phyloP scores from a whole-genome alignment of 2,888 invertebrate genomes.

The Nymphalis c-album region DNA sequence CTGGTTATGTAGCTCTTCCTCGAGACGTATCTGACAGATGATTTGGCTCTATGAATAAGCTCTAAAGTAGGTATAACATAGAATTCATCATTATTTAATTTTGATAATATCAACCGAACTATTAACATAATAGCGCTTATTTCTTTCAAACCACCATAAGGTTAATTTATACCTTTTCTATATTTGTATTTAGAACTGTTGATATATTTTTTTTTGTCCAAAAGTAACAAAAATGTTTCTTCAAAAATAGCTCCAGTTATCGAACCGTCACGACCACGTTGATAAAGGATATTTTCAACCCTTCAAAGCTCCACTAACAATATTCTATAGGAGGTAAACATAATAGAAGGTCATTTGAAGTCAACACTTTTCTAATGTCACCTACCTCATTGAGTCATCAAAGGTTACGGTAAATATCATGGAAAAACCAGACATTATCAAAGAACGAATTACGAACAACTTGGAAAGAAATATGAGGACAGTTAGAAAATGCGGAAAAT shows the following conservation, averaged over 20 bases:
- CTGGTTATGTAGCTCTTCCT: not conserved
- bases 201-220: no score
- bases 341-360: constrained; percentile 26
- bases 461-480: not conserved
- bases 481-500: not conserved
- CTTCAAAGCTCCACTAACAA: not conserved
- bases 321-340: constrained; percentile 9
- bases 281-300: not conserved
- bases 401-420: constrained; percentile 30
- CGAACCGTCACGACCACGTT: no score
- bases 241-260: no score
- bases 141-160: no score
- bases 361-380: constrained; percentile 22
- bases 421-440: constrained; percentile 16
- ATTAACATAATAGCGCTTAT: no score
- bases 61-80: no score
- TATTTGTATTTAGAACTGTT: no score
- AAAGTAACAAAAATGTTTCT: no score
- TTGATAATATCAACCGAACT: no score
- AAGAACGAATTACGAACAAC: not conserved
- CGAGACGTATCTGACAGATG: not conserved
- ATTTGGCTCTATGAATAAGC: no score
- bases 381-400: constrained; percentile 26
- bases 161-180: no score
- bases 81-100: no score